Evolutionary conservation across 1,140 invertebrate genomes (phyloP).

Genomic region (Stegodyphus mimosarum): DNA sequence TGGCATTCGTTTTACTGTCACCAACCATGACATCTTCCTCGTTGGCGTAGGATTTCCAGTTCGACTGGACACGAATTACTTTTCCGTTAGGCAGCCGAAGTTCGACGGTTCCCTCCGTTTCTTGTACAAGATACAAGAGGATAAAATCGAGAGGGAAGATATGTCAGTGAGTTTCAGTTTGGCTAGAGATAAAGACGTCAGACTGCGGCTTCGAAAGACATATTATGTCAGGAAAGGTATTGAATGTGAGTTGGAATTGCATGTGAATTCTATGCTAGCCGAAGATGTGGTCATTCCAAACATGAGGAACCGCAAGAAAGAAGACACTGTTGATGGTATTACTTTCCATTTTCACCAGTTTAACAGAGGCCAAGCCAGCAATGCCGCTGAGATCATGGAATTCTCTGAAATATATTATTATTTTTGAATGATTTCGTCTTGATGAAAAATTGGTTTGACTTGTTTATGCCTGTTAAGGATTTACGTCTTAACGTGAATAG

Average conservation of each 20-base stretch:
- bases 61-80: slow-evolving; percentile 63
- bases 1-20: slow-evolving; percentile 63
- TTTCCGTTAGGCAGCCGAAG: slow-evolving; percentile 63
- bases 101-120: slow-evolving; percentile 64
- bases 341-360: slow-evolving; percentile 62
- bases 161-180: slow-evolving; percentile 48
- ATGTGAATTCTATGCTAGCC: slow-evolving; percentile 54
- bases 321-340: slow-evolving; percentile 61
- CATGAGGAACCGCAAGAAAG: slow-evolving; percentile 60
- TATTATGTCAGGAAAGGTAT: slow-evolving; percentile 63
- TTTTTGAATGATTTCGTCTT: slow-evolving; percentile 36
- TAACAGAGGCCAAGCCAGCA: slow-evolving; percentile 55
- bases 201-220: slow-evolving; percentile 63
- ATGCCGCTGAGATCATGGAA: slow-evolving; percentile 60
- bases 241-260: slow-evolving; percentile 63
- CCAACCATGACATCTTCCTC: slow-evolving; percentile 64
- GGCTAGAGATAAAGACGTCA: slow-evolving; percentile 65
- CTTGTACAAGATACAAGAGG: slow-evolving; percentile 63
- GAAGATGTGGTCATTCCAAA: slow-evolving; percentile 63
- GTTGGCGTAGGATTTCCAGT: slow-evolving; percentile 64
- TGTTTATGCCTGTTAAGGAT: background rate
- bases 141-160: slow-evolving; percentile 59
- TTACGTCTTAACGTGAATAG: background rate
- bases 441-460: background rate
- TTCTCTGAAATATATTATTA: slow-evolving; percentile 63